phyloP scores from a whole-genome alignment of 2,113 vertebrate genomes.

The Quiscalus mexicanus region DNA sequence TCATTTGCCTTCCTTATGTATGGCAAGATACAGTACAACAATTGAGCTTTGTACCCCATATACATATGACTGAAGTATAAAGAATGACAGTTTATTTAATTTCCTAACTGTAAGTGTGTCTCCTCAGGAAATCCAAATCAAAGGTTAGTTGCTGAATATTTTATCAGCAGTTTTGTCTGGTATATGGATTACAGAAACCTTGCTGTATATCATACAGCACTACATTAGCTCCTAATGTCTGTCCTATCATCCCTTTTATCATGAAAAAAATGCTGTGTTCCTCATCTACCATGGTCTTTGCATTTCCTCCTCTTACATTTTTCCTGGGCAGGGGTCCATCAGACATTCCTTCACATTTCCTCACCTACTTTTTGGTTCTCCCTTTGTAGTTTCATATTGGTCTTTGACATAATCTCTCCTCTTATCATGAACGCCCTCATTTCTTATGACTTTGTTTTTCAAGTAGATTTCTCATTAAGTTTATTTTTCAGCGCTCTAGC shows the following conservation, averaged over 20 bases:
- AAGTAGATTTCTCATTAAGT: background rate
- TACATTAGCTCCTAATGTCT: background rate
- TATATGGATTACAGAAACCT: background rate
- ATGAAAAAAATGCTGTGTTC: background rate
- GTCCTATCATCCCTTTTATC: background rate
- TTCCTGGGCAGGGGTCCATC: background rate
- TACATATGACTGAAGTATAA: background rate
- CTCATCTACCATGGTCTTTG: background rate
- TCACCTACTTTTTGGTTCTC: background rate
- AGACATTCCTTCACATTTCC: background rate
- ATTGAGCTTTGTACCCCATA: background rate
- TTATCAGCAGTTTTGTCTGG: background rate
- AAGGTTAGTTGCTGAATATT: background rate
- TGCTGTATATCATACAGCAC: background rate
- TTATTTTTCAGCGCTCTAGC: background rate
- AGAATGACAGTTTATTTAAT: background rate
- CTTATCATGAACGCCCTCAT: background rate
- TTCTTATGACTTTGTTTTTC: slow-evolving; percentile 4
- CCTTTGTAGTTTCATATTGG: background rate
- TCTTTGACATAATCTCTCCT: background rate
- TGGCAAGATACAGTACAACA: background rate
- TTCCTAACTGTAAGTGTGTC: background rate
- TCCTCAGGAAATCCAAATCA: background rate
- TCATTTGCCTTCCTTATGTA: background rate
- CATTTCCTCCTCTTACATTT: background rate